Evolutionary conservation across 2,113 vertebrate genomes (phyloP).

Genomic region (Pedionomus torquatus): DNA sequence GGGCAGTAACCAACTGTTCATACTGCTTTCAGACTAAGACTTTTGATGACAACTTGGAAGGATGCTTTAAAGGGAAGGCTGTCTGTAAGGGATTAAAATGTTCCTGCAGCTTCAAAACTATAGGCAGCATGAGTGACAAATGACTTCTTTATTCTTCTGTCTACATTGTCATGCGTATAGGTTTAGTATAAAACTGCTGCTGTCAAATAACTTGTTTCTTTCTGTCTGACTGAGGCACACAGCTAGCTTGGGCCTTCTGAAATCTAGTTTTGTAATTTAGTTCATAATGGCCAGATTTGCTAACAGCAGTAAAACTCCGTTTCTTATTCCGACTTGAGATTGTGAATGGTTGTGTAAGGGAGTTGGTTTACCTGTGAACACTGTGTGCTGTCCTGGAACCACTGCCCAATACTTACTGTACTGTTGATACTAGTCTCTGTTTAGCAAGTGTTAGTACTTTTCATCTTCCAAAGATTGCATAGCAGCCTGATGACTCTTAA

Average conservation of each 20-base stretch:
- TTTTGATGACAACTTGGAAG: background rate
- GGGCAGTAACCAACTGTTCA: background rate
- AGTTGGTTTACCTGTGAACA: background rate
- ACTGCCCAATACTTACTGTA: background rate
- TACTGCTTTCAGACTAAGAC: background rate
- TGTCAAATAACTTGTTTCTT: background rate
- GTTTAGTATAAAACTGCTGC: background rate
- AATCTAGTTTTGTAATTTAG: background rate
- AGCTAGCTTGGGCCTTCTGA: background rate
- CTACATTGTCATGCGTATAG: fast-evolving
- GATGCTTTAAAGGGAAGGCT: background rate
- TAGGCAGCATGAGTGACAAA: background rate
- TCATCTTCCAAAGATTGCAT: background rate
- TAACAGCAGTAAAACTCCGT: background rate
- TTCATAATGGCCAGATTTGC: background rate
- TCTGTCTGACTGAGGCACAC: background rate
- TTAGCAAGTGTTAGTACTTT: background rate
- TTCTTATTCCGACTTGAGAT: background rate
- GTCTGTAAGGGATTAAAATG: background rate
- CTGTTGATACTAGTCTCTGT: background rate
- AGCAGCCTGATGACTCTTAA: background rate
- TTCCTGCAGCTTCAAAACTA: background rate
- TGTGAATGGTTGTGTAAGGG: background rate
- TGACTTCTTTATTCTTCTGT: background rate
- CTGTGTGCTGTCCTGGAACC: background rate